phyloP scores from a whole-genome alignment of 2,888 invertebrate genomes.

The Smittia aterrima region DNA sequence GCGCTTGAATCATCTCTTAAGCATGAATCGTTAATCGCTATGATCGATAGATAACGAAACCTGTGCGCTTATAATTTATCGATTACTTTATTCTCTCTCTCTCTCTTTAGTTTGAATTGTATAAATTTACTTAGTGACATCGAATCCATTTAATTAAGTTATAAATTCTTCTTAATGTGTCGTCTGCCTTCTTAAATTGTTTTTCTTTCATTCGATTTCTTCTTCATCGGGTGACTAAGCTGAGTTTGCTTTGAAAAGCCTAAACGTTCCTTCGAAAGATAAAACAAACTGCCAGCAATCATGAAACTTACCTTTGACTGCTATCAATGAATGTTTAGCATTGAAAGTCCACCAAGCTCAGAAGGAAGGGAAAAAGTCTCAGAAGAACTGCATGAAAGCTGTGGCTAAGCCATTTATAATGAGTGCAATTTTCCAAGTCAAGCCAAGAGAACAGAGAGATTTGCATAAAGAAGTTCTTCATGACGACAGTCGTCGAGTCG shows the following conservation, averaged over 20 bases:
- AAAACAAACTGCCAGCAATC: too few species aligned
- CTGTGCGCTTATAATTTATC: slow-evolving; percentile 19
- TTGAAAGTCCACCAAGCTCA: too few species aligned
- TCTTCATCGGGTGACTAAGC: too few species aligned
- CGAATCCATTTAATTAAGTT: slow-evolving; percentile 39
- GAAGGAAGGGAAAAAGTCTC: too few species aligned
- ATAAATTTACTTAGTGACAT: slow-evolving; percentile 25
- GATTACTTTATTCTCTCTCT: not conserved
- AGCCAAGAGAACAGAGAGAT: not conserved
- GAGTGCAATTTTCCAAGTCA: slow-evolving; percentile 25
- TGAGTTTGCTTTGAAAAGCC: too few species aligned
- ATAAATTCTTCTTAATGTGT: slow-evolving; percentile 25
- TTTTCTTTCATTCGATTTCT: not conserved
- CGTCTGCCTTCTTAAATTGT: slow-evolving; percentile 1
- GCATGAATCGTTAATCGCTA: not conserved
- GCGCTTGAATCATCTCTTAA: not conserved
- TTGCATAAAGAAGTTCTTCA: slow-evolving; percentile 38
- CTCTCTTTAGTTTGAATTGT: not conserved
- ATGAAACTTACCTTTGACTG: too few species aligned
- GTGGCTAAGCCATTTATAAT: slow-evolving; percentile 34
- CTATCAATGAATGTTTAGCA: too few species aligned
- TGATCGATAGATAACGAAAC: slow-evolving; percentile 27
- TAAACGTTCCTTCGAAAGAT: too few species aligned
- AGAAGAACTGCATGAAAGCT: too few species aligned
- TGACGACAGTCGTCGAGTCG: not conserved